phyloP scores from a whole-genome alignment of 1,140 invertebrate genomes.

The Meloidogyne floridensis region DNA sequence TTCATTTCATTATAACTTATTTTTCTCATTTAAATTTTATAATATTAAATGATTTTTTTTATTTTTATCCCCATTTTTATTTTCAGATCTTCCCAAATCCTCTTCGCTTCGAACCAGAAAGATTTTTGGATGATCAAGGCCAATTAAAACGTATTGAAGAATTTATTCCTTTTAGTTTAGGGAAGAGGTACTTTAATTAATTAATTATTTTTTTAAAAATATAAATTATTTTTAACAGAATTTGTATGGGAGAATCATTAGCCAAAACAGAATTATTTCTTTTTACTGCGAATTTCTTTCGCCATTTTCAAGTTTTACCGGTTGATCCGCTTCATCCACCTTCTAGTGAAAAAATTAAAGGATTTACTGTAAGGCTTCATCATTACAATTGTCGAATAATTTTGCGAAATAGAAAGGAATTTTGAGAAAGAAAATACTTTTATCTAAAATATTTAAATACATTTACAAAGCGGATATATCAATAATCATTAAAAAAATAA shows the following conservation, averaged over 20 bases:
- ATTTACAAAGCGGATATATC: too few species aligned
- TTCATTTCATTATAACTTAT: too few species aligned
- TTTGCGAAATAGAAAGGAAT: not conserved
- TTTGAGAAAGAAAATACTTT: not conserved
- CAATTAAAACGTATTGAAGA: constrained; percentile 6
- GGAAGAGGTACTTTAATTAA: not conserved
- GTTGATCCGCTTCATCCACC: constrained; percentile 14
- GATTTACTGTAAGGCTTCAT: not conserved
- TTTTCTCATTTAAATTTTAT: too few species aligned
- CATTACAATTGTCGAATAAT: not conserved
- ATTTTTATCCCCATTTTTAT: not conserved
- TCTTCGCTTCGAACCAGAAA: constrained; percentile 5
- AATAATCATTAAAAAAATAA: too few species aligned
- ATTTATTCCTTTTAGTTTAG: constrained; percentile 26
- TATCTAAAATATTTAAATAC: not conserved
- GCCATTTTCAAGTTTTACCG: constrained; percentile 6
- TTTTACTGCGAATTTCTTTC: constrained; percentile 28
- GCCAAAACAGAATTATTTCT: constrained; percentile 32
- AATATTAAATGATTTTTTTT: too few species aligned
- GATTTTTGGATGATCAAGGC: constrained; percentile 18
- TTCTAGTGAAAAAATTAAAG: constrained; percentile 10
- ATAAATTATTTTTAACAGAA: constrained; percentile 6
- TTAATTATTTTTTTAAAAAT: not conserved
- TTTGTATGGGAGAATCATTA: constrained; percentile 20
- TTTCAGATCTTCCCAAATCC: constrained; percentile 24